Evolutionary conservation across 2,888 invertebrate genomes (phyloP).

Genomic region (Colletes collaris): DNA sequence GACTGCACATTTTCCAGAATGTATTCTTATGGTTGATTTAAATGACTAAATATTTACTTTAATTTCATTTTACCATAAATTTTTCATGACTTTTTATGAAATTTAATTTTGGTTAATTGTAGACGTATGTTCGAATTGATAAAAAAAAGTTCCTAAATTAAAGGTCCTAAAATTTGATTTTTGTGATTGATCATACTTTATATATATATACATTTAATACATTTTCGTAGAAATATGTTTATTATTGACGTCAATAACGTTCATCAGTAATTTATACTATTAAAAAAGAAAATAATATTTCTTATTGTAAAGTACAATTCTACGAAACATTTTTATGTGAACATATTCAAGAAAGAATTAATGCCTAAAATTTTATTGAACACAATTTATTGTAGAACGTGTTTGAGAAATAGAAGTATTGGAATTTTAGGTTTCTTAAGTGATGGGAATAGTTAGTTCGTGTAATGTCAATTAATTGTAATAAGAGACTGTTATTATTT

Average conservation of each 20-base stretch:
- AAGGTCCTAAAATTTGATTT: neutral
- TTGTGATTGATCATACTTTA: neutral
- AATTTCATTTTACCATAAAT: neutral
- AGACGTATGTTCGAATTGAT: neutral
- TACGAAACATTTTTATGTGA: neutral
- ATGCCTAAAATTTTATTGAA: constrained; percentile 1
- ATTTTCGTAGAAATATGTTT: neutral
- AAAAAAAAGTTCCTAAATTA: neutral
- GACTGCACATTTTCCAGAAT: constrained; percentile 63
- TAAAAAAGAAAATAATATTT: constrained; percentile 16
- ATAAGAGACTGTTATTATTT: neutral
- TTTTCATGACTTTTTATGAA: neutral
- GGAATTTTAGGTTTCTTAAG: constrained; percentile 3
- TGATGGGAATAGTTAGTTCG: neutral
- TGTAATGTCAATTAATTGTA: neutral
- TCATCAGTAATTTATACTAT: neutral
- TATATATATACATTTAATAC: neutral
- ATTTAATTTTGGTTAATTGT: neutral
- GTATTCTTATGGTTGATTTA: constrained; percentile 40
- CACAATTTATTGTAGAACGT: constrained; percentile 22
- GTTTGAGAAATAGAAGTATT: constrained; percentile 29
- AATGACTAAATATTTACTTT: neutral
- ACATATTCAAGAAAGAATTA: neutral
- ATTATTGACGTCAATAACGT: neutral
- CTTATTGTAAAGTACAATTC: neutral